Conservation (phyloP, 2,888 invertebrate genomes). For the Seira ritae region DNA sequence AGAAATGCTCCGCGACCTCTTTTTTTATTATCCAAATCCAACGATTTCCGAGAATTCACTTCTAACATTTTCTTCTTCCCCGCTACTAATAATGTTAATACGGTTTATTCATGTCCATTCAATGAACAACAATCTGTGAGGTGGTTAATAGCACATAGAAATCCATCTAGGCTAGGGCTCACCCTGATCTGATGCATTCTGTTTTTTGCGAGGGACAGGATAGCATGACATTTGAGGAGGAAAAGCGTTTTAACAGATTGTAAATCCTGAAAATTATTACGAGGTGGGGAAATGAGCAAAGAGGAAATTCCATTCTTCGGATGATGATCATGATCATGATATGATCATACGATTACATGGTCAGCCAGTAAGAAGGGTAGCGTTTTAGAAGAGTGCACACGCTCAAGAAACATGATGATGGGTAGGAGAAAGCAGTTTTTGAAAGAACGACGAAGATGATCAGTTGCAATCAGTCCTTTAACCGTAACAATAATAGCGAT, state of each 20-base stretch:
- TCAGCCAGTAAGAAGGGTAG: constrained; percentile 25
- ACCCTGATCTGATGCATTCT: background rate
- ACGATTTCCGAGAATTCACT: constrained; percentile 47
- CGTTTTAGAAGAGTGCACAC: constrained; percentile 32
- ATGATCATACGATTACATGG: constrained; percentile 20
- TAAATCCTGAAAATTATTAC: constrained; percentile 41
- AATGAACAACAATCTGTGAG: background rate
- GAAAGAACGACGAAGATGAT: constrained; percentile 33
- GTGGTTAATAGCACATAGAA: background rate
- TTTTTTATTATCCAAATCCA: background rate
- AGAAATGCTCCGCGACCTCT: constrained; percentile 5
- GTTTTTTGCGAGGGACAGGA: constrained; percentile 33
- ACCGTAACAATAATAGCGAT: constrained; percentile 62
- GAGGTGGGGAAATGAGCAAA: constrained; percentile 15
- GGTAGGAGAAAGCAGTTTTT: constrained; percentile 53
- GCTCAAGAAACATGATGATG: constrained; percentile 7
- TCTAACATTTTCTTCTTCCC: constrained; percentile 22
- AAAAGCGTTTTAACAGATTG: constrained; percentile 61
- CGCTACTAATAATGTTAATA: background rate
- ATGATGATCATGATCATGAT: too few species aligned
- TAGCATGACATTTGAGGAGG: constrained; percentile 56
- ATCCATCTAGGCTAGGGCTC: too few species aligned
- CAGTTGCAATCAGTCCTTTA: constrained; percentile 54
- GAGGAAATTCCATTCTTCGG: constrained; percentile 9
- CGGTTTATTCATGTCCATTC: background rate